A percentile compares a stretch with the other conserved stretches of the same genome.
Conservation (phyloP, 2,113 vertebrate species). For the Albula goreensis region DNA sequence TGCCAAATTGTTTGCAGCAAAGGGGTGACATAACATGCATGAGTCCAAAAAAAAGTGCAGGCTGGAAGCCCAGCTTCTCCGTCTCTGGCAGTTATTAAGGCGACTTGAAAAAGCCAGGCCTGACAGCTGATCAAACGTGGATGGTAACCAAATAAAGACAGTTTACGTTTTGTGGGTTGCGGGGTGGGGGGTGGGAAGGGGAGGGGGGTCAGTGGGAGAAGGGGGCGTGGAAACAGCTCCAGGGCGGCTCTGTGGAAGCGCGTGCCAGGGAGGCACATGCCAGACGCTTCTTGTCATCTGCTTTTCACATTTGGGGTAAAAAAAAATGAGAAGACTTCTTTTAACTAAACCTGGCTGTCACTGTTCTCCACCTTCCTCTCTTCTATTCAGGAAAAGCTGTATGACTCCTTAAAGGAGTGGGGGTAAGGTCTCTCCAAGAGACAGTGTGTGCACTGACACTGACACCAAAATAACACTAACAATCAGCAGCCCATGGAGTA, state of each 20-base stretch:
- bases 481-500: no score
- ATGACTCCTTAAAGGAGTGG: no score
- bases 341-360: no score
- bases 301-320: neutral
- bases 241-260: no score
- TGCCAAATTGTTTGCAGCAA: neutral
- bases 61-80: neutral
- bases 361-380: no score
- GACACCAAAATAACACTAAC: no score
- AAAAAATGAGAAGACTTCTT: neutral
- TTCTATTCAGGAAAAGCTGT: no score
- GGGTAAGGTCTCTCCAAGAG: no score
- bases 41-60: constrained; percentile 19
- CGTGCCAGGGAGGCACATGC: neutral
- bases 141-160: constrained; percentile 41
- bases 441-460: no score
- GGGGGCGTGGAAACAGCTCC: neutral
- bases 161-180: neutral
- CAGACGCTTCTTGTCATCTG: neutral
- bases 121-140: constrained; percentile 46
- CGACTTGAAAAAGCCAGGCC: constrained; percentile 39
- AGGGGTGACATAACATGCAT: neutral
- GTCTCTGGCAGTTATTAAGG: constrained; percentile 41
- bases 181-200: neutral
- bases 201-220: no score